phyloP scores from a whole-genome alignment of 2,888 invertebrate species.

The Spisula subtruncata region DNA sequence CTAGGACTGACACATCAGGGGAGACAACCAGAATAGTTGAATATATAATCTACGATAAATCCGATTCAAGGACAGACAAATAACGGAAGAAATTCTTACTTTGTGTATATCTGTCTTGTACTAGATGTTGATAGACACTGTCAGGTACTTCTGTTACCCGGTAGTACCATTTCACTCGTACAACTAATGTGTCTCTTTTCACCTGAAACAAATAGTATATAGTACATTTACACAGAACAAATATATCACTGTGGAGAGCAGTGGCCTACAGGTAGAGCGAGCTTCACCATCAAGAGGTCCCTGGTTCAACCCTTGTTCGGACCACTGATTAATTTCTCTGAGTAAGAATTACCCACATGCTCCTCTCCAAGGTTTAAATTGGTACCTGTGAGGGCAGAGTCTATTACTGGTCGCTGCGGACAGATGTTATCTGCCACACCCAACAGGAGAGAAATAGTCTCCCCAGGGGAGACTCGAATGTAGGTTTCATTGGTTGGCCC shows the following conservation, averaged over 20 bases:
- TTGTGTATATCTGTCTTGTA: conserved; percentile 86
- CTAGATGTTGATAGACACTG: conserved; percentile 88
- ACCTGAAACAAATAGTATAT: conserved; percentile 86
- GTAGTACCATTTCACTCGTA: conserved; percentile 89
- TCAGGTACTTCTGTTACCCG: conserved; percentile 89
- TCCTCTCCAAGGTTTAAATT: no score
- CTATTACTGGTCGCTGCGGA: no score
- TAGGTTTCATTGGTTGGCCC: no score
- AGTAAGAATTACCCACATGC: no score
- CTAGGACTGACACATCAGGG: not conserved
- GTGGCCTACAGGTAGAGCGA: no score
- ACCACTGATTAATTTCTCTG: no score
- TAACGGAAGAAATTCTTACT: conserved; percentile 43
- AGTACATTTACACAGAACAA: not conserved
- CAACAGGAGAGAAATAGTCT: no score
- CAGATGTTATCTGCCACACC: no score
- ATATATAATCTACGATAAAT: not conserved
- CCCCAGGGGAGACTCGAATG: no score
- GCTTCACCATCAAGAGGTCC: no score
- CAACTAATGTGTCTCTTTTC: conserved; percentile 89
- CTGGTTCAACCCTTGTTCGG: no score
- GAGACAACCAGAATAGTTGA: not conserved
- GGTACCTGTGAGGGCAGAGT: no score
- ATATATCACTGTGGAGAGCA: not conserved
- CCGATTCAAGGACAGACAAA: not conserved